phyloP scores from a whole-genome alignment of 2,113 vertebrate species.

The Peucedramus taeniatus region DNA sequence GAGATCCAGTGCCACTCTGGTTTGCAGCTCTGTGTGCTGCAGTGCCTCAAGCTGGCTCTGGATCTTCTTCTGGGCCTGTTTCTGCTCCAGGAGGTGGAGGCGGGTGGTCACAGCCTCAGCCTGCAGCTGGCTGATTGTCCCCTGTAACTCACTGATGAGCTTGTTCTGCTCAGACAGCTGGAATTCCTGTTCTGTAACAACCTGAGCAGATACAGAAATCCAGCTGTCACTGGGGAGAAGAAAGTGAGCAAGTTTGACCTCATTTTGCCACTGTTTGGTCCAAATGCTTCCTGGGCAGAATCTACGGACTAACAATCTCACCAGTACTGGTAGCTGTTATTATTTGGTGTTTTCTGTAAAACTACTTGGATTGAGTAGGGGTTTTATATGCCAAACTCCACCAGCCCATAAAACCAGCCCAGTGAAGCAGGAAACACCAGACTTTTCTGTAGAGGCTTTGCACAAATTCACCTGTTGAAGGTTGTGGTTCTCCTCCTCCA shows the following conservation, averaged over 20 bases:
- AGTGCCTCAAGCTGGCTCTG: not conserved
- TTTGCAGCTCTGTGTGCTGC: slow-evolving; percentile 49
- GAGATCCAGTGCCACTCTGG: slow-evolving; percentile 55
- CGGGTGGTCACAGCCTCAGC: not conserved
- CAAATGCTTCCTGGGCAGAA: not conserved
- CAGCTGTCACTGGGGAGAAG: not conserved
- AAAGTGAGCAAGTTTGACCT: not conserved
- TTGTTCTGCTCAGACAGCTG: not conserved
- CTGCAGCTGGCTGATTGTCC: not conserved
- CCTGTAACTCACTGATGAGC: not conserved
- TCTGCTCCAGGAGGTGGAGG: not conserved
- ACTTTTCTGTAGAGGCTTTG: not conserved
- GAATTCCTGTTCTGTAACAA: slow-evolving; percentile 30
- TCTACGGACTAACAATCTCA: not conserved
- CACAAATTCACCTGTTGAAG: slow-evolving; percentile 56
- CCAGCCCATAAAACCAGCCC: not conserved
- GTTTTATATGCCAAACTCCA: not conserved
- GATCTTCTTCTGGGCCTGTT: not conserved
- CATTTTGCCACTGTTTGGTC: not conserved
- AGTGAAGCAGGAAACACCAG: not conserved
- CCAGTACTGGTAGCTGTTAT: not conserved
- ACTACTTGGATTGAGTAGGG: not conserved
- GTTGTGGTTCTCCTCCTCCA: slow-evolving; percentile 50
- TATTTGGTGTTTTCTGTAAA: not conserved
- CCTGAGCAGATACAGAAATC: not conserved